Percentiles rank a stretch among this genome's conserved stretches.
phyloP scores from a whole-genome alignment of 2,797 vertebrate genomes.

The Crenuchus spilurus region DNA sequence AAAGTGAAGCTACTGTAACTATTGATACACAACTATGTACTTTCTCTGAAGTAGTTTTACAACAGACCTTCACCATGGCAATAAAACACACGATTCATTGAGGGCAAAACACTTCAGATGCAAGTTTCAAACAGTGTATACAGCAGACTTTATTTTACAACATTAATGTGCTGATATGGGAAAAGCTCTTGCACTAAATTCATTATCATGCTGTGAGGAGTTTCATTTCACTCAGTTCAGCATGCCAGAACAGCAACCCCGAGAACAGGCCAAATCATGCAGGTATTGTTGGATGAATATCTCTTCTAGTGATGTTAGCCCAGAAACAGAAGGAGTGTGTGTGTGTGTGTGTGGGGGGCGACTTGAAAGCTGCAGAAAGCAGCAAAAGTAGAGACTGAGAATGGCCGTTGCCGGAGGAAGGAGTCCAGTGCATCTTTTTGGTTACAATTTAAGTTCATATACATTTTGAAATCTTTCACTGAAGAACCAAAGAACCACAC shows the following conservation, averaged over 20 bases:
- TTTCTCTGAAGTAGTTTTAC: too few relatives aligned
- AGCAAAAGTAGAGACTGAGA: constrained; percentile 23
- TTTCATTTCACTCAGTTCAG: background rate
- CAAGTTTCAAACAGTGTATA: background rate
- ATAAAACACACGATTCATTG: too few relatives aligned
- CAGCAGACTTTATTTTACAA: background rate
- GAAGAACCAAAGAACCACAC: background rate
- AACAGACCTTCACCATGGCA: too few relatives aligned
- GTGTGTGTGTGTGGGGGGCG: background rate
- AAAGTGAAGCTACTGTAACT: too few relatives aligned
- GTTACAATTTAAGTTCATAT: too few relatives aligned
- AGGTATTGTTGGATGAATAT: background rate
- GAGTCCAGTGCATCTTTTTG: background rate
- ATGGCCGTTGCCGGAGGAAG: constrained; percentile 34
- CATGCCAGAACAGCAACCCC: background rate
- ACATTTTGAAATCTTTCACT: background rate
- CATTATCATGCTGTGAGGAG: constrained; percentile 6
- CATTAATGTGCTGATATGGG: background rate
- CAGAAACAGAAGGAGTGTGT: constrained; percentile 4
- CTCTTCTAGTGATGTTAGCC: background rate
- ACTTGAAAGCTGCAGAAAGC: background rate
- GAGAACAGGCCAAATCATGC: constrained; percentile 26
- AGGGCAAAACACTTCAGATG: too few relatives aligned
- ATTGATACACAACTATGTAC: too few relatives aligned
- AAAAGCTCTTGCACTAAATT: constrained; percentile 15